Base-by-base conservation (phyloP, 2,797 vertebrate genomes). In the Lerista edwardsae region DNA sequence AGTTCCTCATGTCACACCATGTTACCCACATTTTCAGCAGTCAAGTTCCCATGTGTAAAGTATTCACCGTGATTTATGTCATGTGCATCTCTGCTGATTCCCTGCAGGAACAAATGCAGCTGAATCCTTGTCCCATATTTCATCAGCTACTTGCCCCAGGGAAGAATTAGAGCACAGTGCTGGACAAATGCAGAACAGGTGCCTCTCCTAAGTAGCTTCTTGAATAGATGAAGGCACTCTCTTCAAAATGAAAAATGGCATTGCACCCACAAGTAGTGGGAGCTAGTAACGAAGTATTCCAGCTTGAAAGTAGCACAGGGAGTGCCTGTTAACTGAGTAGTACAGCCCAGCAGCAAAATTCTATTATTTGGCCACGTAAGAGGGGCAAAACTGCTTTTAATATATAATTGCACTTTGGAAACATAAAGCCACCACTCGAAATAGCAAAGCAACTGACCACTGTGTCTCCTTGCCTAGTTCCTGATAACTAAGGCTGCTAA, bases 361-460 rank as follows among this genome's bases (percentile, higher is more conserved):
- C 81, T 29, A 76, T 90, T 83, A 88, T 89, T 89, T 68, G 82
- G 72, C 29, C 6, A 8, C 83, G 36, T 72, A 1, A 1, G 79
- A 75, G 72, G 91, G 80, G 75, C 75, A 84, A 88, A 87, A 79
- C 87, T 75, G 86, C 85, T 91, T 91, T 92, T 83, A 90, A 91
- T 83, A 68, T 31, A 84, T 84, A 88, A 88, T 81, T 90, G 88
- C 67, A 78, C 84, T 86, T 87, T 21, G 23, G 86, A 90, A 91
- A 84, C 71, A 82, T 36, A 84, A 86, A 93, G 91, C 80, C 11
- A 0, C 51, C 80, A 82, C 73, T 69, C 89, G 90, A 90, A 94
- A 92, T 87, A 88, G 87, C 86, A 90, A 89, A 87, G 90, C 84
- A 47, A 55, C 81, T 93, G 92, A 91, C 89, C 10, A n/a, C 90